Evolutionary conservation across 2,888 invertebrate genomes (phyloP).

Genomic region (Drosophila austrosaltans): DNA sequence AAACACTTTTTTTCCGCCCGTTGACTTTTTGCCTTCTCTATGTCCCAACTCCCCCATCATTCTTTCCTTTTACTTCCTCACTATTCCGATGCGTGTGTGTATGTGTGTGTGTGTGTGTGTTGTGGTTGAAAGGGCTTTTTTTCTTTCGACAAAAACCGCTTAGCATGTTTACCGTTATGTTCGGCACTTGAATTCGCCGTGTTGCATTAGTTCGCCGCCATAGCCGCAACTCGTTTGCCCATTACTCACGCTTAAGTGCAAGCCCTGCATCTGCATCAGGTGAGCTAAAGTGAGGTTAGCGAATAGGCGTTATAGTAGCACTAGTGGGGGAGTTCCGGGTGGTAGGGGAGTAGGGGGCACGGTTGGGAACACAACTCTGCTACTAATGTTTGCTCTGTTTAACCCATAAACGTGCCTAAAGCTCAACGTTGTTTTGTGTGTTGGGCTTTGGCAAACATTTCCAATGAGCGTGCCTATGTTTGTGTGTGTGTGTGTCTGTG

Average conservation of each 20-base stretch:
- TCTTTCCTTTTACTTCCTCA: constrained; percentile 12
- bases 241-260: constrained; percentile 65
- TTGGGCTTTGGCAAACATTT: constrained; percentile 48
- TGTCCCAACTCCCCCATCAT: not conserved
- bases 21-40: constrained; percentile 59
- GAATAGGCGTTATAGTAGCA: constrained; percentile 3
- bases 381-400: constrained; percentile 66
- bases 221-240: constrained; percentile 24
- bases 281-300: constrained; percentile 27
- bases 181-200: constrained; percentile 75
- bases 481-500: constrained; percentile 16
- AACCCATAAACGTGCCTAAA: constrained; percentile 68
- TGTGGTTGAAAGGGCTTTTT: constrained; percentile 15
- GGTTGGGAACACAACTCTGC: constrained; percentile 33
- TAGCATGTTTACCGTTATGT: constrained; percentile 76
- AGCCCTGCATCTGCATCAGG: constrained; percentile 42
- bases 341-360: constrained; percentile 3
- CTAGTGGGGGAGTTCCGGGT: constrained; percentile 9
- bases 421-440: constrained; percentile 19
- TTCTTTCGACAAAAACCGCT: constrained; percentile 58
- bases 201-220: constrained; percentile 70
- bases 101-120: not conserved
- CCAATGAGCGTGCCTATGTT: not conserved
- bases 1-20: constrained; percentile 61
- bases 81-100: not conserved